Evolutionary conservation across 1,140 invertebrate species (phyloP), one percentile per base, ranked within the genome.

Genomic region (Drosophila guanche): DNA sequence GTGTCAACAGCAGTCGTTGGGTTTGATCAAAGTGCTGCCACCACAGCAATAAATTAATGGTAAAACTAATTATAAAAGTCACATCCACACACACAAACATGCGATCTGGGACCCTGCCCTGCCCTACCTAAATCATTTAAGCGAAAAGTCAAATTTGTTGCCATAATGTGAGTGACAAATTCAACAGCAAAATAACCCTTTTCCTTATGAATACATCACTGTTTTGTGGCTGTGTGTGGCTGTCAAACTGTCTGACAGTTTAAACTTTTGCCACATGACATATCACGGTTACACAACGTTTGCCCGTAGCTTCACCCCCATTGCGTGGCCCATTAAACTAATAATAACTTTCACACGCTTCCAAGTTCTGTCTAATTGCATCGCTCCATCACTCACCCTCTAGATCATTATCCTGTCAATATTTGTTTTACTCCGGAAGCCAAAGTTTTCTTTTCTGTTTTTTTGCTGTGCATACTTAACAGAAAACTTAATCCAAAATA

Each of bases 401-500:
- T 7, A 33, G 42, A 69, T 69, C 66, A 65, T 68, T 69, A 25
- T 46, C 33, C 66, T 27, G 43, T 68, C 63, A 56, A 69, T 69
- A 42, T 69, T 69, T 41, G 66, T 43, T 68, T 48, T 42, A 56
- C 6, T 16, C 6, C 12, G 50, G 37, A 48, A 20, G 14, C 16
- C 37, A 58, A 62, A 72, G 37, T 27, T 10, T 22, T 37, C 12
- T 33, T 22, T 52, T 52, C 37, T 12, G 5, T 10, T 20, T 16
- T 33, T 27, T 71, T 71, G 71, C 61, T 71, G n/a, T 69, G 63
- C 66, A 68, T 69, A 41, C 68, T 48, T 41, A 33, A 69, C 51
- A 69, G 50, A 69, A 68, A 68, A 69, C 66, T 69, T 69, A 76
- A 66, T 53, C 53, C 70, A 55, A 79, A 62, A 68, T 56, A 69